phyloP scores from a whole-genome alignment of 2,113 vertebrate species.

The Varanus komodoensis region DNA sequence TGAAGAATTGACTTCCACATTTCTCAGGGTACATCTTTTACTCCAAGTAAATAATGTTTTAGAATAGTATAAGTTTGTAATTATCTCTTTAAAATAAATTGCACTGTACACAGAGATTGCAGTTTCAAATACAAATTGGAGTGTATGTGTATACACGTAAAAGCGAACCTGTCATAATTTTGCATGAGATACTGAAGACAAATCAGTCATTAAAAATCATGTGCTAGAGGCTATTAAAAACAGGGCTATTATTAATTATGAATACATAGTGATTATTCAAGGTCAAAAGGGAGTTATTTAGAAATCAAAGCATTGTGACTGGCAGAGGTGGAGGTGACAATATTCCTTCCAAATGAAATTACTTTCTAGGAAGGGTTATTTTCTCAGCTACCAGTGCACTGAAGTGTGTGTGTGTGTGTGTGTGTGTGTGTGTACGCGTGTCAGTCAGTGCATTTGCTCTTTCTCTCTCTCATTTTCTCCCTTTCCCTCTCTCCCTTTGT shows the following conservation, averaged over 20 bases:
- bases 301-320: background rate
- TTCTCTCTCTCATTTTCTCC: too few species aligned
- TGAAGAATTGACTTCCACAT: background rate
- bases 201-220: background rate
- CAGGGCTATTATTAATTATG: background rate
- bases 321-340: background rate
- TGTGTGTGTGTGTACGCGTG: accelerated
- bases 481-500: too few species aligned
- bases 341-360: slow-evolving; percentile 11
- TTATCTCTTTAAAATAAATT: background rate
- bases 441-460: too few species aligned
- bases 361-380: slow-evolving; percentile 20
- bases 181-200: slow-evolving; percentile 5
- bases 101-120: slow-evolving; percentile 21
- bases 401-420: background rate
- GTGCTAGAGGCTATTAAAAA: background rate
- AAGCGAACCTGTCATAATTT: background rate
- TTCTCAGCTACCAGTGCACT: slow-evolving; percentile 35
- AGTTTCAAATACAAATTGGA: slow-evolving; percentile 1
- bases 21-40: background rate
- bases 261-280: background rate
- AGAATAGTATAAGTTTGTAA: background rate
- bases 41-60: background rate
- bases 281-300: background rate
- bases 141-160: slow-evolving; percentile 1